Evolutionary conservation across 1,140 invertebrate species (phyloP).

Genomic region (Drosophila kohkoa): DNA sequence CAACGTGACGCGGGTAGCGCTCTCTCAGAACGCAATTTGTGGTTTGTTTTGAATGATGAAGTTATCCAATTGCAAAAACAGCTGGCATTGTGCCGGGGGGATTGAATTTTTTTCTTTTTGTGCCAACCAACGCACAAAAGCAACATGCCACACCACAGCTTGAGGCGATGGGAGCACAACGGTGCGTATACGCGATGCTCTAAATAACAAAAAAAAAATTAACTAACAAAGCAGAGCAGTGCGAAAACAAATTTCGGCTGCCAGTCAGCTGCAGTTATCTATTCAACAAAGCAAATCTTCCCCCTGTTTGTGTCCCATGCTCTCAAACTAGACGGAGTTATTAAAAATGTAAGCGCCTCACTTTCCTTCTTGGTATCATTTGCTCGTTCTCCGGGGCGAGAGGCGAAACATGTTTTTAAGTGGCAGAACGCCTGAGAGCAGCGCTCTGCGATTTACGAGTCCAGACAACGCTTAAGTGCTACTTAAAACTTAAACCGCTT

Average conservation of each 20-base stretch:
- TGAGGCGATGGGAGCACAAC: slow-evolving; percentile 19
- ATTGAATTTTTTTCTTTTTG: slow-evolving; percentile 30
- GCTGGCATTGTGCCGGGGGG: slow-evolving; percentile 70
- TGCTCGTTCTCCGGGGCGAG: not conserved
- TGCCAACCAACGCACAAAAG: slow-evolving; percentile 18
- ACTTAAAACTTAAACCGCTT: slow-evolving; percentile 80
- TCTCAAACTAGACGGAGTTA: slow-evolving; percentile 12
- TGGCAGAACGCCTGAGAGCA: slow-evolving; percentile 51
- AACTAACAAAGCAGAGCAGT: slow-evolving; percentile 54
- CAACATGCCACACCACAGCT: slow-evolving; percentile 7
- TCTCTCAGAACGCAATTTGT: slow-evolving; percentile 61
- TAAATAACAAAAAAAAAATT: slow-evolving; percentile 31
- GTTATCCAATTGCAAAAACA: slow-evolving; percentile 80
- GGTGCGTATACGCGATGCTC: slow-evolving; percentile 63
- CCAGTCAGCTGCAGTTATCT: slow-evolving; percentile 7
- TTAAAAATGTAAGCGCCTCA: slow-evolving; percentile 31
- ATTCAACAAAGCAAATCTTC: slow-evolving; percentile 10
- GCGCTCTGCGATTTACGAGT: slow-evolving; percentile 72
- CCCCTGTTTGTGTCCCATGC: not conserved
- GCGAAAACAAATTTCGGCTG: slow-evolving; percentile 50
- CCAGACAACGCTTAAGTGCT: slow-evolving; percentile 77
- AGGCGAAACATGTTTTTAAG: slow-evolving; percentile 55
- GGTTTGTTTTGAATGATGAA: slow-evolving; percentile 72
- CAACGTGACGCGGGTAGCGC: slow-evolving; percentile 35
- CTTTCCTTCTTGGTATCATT: not conserved